These are phyloP conservation scores for Epizoanthus scotinus DNA, from an alignment of 92 coral and sea anemone species.

Conservation along the genomic window DNA sequence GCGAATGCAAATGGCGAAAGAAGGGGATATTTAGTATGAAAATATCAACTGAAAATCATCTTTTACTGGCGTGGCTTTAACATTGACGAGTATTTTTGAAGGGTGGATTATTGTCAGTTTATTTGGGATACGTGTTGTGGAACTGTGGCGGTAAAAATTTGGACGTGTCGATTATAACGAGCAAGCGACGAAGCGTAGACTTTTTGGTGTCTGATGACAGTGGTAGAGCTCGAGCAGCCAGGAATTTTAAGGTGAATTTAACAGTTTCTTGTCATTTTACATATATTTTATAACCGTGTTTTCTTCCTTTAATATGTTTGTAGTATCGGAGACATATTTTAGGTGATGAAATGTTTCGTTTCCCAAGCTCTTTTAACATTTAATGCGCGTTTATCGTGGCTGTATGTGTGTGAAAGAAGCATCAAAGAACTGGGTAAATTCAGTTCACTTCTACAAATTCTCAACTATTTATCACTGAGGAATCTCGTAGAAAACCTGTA, in stretches of 20 bases:
- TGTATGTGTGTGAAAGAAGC: conserved; percentile 9
- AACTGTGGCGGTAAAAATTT: conserved; percentile 23
- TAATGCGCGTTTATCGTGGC: conserved; percentile 30
- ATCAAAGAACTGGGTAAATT: background rate
- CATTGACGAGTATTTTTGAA: conserved; percentile 22
- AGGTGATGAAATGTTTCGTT: conserved; percentile 24
- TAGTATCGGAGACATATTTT: conserved; percentile 17
- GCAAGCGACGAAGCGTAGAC: conserved; percentile 28
- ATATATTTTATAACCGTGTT: background rate
- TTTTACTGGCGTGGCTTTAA: conserved; percentile 39
- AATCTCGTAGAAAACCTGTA: conserved; percentile 1
- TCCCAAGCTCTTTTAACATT: conserved; percentile 28
- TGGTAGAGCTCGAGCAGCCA: conserved; percentile 26
- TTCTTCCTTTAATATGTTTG: conserved; percentile 5
- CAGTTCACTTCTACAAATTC: background rate
- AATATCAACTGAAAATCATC: conserved; percentile 41
- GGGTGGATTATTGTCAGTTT: conserved; percentile 25
- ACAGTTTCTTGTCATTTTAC: background rate
- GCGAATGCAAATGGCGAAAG: conserved; percentile 35
- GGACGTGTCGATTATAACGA: conserved; percentile 32
- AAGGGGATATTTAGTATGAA: conserved; percentile 39
- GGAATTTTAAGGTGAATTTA: conserved; percentile 27
- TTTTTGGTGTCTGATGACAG: conserved; percentile 40
- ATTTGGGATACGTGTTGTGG: conserved; percentile 14
- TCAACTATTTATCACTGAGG: background rate